Conservation (phyloP, 2,888 invertebrate genomes). For the Hedya salicella region DNA sequence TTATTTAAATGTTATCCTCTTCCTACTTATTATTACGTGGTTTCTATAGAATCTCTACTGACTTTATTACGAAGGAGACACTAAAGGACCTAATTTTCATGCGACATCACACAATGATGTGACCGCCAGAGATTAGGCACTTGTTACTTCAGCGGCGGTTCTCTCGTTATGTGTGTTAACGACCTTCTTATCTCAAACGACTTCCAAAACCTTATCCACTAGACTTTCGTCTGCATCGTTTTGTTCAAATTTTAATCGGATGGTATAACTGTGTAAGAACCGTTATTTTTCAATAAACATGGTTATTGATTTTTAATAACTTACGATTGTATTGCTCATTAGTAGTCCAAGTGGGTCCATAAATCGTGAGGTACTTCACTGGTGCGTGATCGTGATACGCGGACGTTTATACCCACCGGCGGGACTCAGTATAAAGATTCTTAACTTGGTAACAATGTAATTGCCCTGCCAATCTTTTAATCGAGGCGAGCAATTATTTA, state of each 20-base stretch:
- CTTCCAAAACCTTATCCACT: conserved; percentile 24
- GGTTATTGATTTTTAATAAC: conserved; percentile 41
- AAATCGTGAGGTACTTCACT: conserved; percentile 35
- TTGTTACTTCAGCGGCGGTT: conserved; percentile 63
- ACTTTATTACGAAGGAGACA: conserved; percentile 43
- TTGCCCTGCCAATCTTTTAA: conserved; percentile 38
- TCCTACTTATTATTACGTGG: conserved; percentile 38
- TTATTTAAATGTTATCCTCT: conserved; percentile 37
- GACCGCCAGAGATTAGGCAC: conserved; percentile 69
- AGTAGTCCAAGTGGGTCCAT: conserved; percentile 40
- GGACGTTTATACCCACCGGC: conserved; percentile 18
- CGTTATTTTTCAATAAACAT: conserved; percentile 38
- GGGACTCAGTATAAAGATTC: conserved; percentile 32
- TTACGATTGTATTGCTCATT: conserved; percentile 40
- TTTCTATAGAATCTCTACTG: conserved; percentile 46
- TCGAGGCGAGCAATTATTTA: conserved; percentile 35
- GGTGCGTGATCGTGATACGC: conserved; percentile 34
- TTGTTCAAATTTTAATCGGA: conserved; percentile 34
- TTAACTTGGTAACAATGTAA: conserved; percentile 39
- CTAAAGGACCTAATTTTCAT: conserved; percentile 65
- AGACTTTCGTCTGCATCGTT: conserved; percentile 17
- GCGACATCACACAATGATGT: conserved; percentile 67
- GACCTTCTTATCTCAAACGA: conserved; percentile 54
- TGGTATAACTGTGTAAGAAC: conserved; percentile 34
- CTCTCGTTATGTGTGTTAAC: conserved; percentile 56